Conservation (phyloP, 2,888 invertebrate species). For the Cyclophora punctaria region DNA sequence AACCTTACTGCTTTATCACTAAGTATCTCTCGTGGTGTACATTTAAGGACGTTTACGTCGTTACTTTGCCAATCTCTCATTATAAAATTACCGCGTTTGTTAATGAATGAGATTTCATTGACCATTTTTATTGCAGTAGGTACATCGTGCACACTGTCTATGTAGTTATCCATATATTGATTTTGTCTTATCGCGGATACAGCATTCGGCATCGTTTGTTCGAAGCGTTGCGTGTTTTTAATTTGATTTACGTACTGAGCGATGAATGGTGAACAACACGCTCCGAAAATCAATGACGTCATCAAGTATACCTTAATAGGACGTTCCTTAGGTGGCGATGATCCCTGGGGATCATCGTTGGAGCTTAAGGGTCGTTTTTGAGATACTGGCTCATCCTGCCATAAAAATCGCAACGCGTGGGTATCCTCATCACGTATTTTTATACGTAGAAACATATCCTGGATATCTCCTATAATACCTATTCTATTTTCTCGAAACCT, state of each 20-base stretch:
- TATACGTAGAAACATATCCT: constrained; percentile 14
- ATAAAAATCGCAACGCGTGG: constrained; percentile 9
- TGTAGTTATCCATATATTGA: constrained; percentile 1
- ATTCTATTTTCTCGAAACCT: constrained; percentile 14
- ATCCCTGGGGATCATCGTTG: too few relatives aligned
- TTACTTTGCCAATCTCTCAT: neutral
- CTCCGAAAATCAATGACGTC: constrained; percentile 13
- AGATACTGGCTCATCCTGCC: neutral
- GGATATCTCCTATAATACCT: constrained; percentile 13
- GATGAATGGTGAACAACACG: constrained; percentile 17
- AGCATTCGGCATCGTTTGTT: constrained; percentile 9
- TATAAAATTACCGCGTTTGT: neutral
- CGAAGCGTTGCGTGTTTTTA: constrained; percentile 15
- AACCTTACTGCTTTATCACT: neutral
- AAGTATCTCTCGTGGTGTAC: too few relatives aligned
- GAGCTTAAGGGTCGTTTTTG: too few relatives aligned
- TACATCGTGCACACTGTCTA: neutral
- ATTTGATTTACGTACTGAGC: constrained; percentile 17
- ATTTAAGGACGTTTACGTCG: neutral
- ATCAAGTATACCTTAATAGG: constrained; percentile 10
- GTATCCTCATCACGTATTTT: constrained; percentile 10
- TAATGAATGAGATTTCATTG: neutral
- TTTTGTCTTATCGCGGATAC: neutral
- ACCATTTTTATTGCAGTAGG: neutral
- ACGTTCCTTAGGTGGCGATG: neutral